These are phyloP conservation scores for Dasypolia templi DNA, from an alignment of 2,888 invertebrate species.

Conservation along the genomic window DNA sequence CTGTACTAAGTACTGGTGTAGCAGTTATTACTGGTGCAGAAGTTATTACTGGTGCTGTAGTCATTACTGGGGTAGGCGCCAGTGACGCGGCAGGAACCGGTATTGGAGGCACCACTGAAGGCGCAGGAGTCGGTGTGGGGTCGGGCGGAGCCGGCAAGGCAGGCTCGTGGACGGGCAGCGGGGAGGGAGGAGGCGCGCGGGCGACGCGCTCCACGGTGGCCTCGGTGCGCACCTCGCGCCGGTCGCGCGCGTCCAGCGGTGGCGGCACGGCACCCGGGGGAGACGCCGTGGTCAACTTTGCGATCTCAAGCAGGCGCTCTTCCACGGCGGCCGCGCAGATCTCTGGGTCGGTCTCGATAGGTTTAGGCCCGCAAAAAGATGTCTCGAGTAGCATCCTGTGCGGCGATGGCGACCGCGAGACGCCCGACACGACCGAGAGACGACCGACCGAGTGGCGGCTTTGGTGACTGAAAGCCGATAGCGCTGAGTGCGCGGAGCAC, in stretches of 20 bases:
- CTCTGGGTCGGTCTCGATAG: conserved; percentile 90
- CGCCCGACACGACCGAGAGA: conserved; percentile 87
- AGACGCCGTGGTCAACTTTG: conserved; percentile 70
- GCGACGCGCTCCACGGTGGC: conserved; percentile 77
- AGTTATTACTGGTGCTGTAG: conserved; percentile 34
- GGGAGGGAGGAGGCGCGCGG: conserved; percentile 50
- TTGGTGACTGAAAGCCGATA: conserved; percentile 75
- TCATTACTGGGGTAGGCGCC: conserved; percentile 52
- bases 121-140: background rate
- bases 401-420: conserved; percentile 95
- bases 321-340: conserved; percentile 87
- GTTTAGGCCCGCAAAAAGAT: conserved; percentile 96
- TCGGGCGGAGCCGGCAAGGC: background rate
- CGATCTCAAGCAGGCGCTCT: conserved; percentile 85
- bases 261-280: conserved; percentile 50
- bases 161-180: conserved; percentile 56
- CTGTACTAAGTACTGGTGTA: conserved; percentile 46
- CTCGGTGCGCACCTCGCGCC: conserved; percentile 82
- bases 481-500: conserved; percentile 91
- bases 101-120: conserved; percentile 12
- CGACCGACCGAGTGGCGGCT: conserved; percentile 78
- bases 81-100: conserved; percentile 17
- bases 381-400: conserved; percentile 97
- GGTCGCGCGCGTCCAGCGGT: conserved; percentile 78
- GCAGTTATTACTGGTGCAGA: conserved; percentile 47